Base-by-base conservation (phyloP, 2,888 invertebrate genomes). In the Standfussiana lucernea region DNA sequence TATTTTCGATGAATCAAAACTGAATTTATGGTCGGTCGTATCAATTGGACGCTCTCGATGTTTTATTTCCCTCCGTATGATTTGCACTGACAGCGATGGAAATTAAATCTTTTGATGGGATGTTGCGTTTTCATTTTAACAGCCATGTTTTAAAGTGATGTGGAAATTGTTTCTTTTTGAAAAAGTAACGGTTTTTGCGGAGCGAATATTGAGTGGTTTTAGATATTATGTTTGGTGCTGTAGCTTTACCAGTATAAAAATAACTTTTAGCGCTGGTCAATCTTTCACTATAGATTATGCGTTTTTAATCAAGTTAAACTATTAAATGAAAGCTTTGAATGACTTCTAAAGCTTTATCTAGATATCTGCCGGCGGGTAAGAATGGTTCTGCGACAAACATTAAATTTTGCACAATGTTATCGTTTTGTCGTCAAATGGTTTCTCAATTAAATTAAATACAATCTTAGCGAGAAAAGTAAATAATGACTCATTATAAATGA, bases 81-180 rank as follows among this genome's bases (percentile, higher is more conserved):
- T 79, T 77, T 79, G 81, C 72, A 75, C 86, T 77, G 88, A 86
- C 88, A 83, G 86, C 75, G 70, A 78, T 87, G 86, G 76, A 85
- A 86, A 86, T 87, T 87, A 85, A 87, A 86, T 87, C 75, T 86
- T 85, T 85, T 86, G 76, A 85, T 85, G 53, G 71, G 73, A 81
- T 65, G 75, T 68, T 73, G 75, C 73, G 53, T 72, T 87, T 83
- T 68, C 71, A 77, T 75, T 80, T 80, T 72, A 69, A 45, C 70
- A 50, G 78, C 28, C 71, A 72, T 66, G 64, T 76, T 86, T 81
- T 75, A 66, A 72, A 83, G 65, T 78, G 66, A 50, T 53, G 62
- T 40, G 59, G 71, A 84, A 80, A 73, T 75, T 75, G 73, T 65
- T 53, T 40, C 40, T 47, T 71, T 82, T 75, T 68, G 5, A 59